These are phyloP conservation scores for pig (Sus scrofa) DNA, from an alignment of 2,113 vertebrate genomes.

Conservation along the genomic window DNA sequence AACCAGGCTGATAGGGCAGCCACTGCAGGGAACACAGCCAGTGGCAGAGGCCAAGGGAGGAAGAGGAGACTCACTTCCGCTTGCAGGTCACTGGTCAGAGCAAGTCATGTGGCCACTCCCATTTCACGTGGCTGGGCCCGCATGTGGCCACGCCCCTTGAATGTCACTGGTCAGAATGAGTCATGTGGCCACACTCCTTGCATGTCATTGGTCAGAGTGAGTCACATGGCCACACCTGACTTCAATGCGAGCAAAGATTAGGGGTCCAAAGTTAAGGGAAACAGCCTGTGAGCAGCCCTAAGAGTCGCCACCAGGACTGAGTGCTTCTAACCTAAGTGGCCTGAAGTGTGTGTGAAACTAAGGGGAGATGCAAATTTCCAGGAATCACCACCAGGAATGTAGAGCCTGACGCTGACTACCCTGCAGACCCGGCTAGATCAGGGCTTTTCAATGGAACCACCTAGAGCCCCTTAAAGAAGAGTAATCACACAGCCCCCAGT, in stretches of 20 bases:
- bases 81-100: neutral
- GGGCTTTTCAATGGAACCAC: neutral
- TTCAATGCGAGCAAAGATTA: neutral
- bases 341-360: neutral
- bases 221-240: neutral
- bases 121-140: neutral
- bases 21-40: accelerated
- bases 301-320: neutral
- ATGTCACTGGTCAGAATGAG: no score
- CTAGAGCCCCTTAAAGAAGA: neutral
- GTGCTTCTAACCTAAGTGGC: accelerated
- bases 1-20: neutral
- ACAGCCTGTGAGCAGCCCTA: neutral
- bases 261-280: accelerated
- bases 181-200: neutral
- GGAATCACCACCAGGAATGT: no score
- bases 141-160: neutral
- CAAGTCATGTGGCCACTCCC: neutral
- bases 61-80: accelerated
- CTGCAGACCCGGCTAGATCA: neutral
- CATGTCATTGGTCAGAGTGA: neutral
- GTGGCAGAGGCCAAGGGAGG: neutral
- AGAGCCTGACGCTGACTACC: accelerated
- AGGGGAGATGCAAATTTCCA: neutral
- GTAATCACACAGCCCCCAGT: accelerated